Base-by-base conservation (phyloP, 2,888 invertebrate species). In the Orthonevra nobilis region DNA sequence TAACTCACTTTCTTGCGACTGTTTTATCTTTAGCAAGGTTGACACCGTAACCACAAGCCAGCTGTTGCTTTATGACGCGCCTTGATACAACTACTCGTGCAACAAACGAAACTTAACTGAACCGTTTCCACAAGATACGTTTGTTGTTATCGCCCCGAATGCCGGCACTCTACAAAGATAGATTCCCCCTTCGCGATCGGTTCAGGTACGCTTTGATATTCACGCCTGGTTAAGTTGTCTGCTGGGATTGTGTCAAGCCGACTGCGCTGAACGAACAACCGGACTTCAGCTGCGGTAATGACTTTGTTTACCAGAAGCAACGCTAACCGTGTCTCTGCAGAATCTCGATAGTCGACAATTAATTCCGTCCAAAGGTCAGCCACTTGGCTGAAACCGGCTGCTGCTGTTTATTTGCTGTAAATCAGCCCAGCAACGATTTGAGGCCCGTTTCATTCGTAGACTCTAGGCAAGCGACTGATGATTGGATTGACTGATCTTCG, bases 71-170 rank as follows among this genome's bases (percentile, higher is more conserved):
- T 66, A 26, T 28, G 20, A 23, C 30, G 19, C 60, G 46, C 64
- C 64, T n/a, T n/a, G 60, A 70, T 44, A 40, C 64, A 64, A 64
- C 58, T 60, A 64, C 60, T 77, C 64, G 56, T 77, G 72, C 52
- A 61, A 61, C 52, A 61, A 52, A 46, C 54, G 44, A 60, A 66
- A 20, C 70, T 61, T 7, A 68, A 63, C 30, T 50, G 56, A 64
- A 70, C 44, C 54, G 64, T 44, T 77, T 60, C 52, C 28, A 38
- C 28, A 44, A 64, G 60, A 60, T 77, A 69, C 46, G 19, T 46
- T 54, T 40, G 28, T 32, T 58, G 54, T 64, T 70, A 60, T 60
- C 77, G 46, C 42, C 20, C 7, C 10, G 10, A 5, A 5, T 23
- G 40, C 23, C 17, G 40, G n/a, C n/a, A n/a, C n/a, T n/a, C 40